Conservation (phyloP, 2,888 invertebrate species). For the Gandaritis pyraliata region DNA sequence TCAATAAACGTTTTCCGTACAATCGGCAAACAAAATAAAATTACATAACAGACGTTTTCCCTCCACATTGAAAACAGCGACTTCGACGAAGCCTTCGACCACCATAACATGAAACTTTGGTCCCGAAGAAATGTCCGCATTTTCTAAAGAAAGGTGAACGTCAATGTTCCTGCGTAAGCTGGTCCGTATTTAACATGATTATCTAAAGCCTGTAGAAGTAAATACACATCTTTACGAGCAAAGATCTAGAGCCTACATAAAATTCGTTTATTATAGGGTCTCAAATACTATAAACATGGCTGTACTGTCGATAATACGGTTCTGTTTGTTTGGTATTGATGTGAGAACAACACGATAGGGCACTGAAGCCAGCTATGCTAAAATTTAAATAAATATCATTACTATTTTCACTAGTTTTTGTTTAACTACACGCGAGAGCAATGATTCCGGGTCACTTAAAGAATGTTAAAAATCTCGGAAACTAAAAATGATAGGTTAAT, state of each 20-base stretch:
- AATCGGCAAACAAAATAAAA: slow-evolving; percentile 31
- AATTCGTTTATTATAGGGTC: slow-evolving; percentile 29
- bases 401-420: not conserved
- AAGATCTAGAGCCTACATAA: slow-evolving; percentile 38
- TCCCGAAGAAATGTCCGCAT: slow-evolving; percentile 8
- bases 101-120: slow-evolving; percentile 23
- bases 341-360: slow-evolving; percentile 26
- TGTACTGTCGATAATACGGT: slow-evolving; percentile 27
- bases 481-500: too few species aligned
- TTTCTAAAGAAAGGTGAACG: slow-evolving; percentile 15
- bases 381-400: slow-evolving; percentile 11
- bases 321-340: slow-evolving; percentile 34
- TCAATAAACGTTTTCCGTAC: slow-evolving; percentile 32
- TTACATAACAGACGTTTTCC: slow-evolving; percentile 27
- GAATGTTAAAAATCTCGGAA: too few species aligned
- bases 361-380: slow-evolving; percentile 8
- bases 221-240: slow-evolving; percentile 39
- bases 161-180: slow-evolving; percentile 23
- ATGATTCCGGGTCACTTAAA: too few species aligned
- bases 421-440: too few species aligned
- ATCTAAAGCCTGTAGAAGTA: slow-evolving; percentile 35
- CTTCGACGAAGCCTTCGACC: slow-evolving; percentile 29
- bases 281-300: slow-evolving; percentile 28
- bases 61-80: slow-evolving; percentile 33
- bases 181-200: slow-evolving; percentile 33